Evolutionary conservation across 2,888 invertebrate species (phyloP), one percentile per base, ranked within the genome.

Genomic region (Schrankia costaestrigalis): DNA sequence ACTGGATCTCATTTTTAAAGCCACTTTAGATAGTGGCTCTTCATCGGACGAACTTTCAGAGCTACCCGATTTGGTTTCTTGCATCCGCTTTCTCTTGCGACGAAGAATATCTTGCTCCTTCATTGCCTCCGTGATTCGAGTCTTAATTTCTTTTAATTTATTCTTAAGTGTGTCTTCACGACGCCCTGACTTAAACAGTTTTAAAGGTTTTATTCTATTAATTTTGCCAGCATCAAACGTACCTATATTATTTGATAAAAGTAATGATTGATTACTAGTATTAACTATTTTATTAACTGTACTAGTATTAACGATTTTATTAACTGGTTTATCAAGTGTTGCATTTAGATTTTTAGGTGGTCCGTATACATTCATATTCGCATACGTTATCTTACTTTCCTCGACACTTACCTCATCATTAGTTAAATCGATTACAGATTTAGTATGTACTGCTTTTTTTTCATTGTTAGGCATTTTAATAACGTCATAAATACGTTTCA

Each of bases 11-110:
- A 51, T 68, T 22, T 72, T 69, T 46, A 66, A 76, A 3, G 59
- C 70, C 49, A 66, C 71, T 22, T 66, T 65, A 1, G 80, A 68
- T 12, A 85, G 41, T 0, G 85, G 83, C 44, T 86, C 86, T 13
- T 85, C 81, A 28, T 85, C 84, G 1, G 80, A 81, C 0, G 76
- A 71, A 26, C 72, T 69, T 11, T 50, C 48, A 4, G 45, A 10
- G 1, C 8, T 8, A 8, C 13, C 1, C 6, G 26, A 8, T 7
- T 19, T 19, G 11, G 31, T 24, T 37, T 31, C 14, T 31, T 1
- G 9, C 19, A 6, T 7, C n/a, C 9, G 10, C 11, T n/a, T n/a
- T n/a, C n/a, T n/a, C n/a, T n/a, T n/a, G 6, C 12, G 6, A 17
- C 8, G 1, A 8, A 4, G 3, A 8, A 3, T 8, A 10, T 7